Evolutionary conservation across 2,888 invertebrate species (phyloP).

Genomic region (Anodontia alba): DNA sequence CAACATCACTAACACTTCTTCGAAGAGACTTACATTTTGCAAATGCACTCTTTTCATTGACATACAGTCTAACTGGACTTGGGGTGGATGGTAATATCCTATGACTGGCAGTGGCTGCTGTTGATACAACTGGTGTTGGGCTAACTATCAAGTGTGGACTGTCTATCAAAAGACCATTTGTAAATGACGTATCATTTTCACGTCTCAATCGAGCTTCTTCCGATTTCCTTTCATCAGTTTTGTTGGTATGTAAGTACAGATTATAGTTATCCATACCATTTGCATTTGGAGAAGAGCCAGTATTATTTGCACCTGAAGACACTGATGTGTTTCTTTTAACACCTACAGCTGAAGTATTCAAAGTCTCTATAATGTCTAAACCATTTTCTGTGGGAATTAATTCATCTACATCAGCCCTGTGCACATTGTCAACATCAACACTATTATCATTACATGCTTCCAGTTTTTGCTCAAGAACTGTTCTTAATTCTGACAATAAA

Average conservation of each 20-base stretch:
- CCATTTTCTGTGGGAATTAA: not conserved
- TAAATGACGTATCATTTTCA: not conserved
- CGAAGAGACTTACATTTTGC: conserved; percentile 53
- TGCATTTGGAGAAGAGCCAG: not conserved
- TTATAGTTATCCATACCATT: conserved; percentile 13
- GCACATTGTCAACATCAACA: not conserved
- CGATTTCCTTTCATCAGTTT: conserved; percentile 59
- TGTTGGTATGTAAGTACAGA: conserved; percentile 35
- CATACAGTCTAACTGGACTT: conserved; percentile 38
- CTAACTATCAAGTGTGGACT: conserved; percentile 39
- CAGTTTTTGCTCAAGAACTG: conserved; percentile 28
- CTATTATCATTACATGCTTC: conserved; percentile 12
- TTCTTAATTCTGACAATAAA: conserved; percentile 33
- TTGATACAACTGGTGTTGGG: conserved; percentile 43
- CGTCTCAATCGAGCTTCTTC: conserved; percentile 42
- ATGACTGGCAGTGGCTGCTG: conserved; percentile 37
- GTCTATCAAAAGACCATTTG: not conserved
- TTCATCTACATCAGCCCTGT: not conserved
- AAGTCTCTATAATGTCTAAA: not conserved
- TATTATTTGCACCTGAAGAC: not conserved
- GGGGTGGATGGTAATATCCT: conserved; percentile 36
- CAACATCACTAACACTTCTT: conserved; percentile 58
- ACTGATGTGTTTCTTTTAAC: not conserved
- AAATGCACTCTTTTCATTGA: conserved; percentile 64
- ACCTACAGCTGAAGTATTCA: not conserved